These are phyloP conservation scores for Arremon brunneinucha DNA, from an alignment of 2,797 vertebrate species.

Conservation along the genomic window DNA sequence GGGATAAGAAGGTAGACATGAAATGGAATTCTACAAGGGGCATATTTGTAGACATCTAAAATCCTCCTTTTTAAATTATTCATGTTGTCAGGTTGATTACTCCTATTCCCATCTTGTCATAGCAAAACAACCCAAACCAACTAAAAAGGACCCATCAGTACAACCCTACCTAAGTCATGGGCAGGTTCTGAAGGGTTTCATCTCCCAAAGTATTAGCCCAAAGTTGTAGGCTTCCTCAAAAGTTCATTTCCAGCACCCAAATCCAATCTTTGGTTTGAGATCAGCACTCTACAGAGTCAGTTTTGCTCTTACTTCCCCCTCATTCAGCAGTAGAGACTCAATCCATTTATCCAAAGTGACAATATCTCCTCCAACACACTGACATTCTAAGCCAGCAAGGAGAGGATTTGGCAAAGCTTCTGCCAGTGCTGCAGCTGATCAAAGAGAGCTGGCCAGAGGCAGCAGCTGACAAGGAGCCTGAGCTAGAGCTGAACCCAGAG, in stretches of 20 bases:
- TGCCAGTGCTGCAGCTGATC: not conserved
- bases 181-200: not conserved
- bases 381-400: not conserved
- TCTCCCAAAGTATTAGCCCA: not conserved
- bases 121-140: not conserved
- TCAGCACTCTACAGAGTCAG: not conserved
- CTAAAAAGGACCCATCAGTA: not conserved
- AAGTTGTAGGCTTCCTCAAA: not conserved
- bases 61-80: not conserved
- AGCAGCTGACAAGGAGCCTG: constrained; percentile 13
- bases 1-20: not conserved
- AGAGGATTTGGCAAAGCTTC: not conserved
- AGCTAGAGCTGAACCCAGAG: not conserved
- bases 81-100: not conserved
- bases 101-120: not conserved
- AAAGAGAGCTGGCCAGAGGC: not conserved
- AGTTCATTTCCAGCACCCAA: not conserved
- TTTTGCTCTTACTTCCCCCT: not conserved
- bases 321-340: not conserved
- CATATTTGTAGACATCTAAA: not conserved
- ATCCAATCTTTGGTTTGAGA: not conserved
- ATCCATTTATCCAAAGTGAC: not conserved
- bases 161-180: not conserved
- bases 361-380: not conserved
- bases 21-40: not conserved